Evolutionary conservation across 2,888 invertebrate species (phyloP).

Genomic region (Psylliodes chrysocephalus): DNA sequence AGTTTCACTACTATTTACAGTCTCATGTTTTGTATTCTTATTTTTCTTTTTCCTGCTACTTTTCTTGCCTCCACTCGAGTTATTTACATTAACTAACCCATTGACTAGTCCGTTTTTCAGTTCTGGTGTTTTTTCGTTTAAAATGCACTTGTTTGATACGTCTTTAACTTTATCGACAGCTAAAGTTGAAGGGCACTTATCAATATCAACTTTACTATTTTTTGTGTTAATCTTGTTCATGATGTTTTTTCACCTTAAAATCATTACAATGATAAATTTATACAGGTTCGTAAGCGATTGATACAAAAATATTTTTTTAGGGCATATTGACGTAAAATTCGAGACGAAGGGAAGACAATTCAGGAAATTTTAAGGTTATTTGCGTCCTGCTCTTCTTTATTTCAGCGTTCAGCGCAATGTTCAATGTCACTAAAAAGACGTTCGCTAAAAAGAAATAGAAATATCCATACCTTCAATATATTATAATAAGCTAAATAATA

Average conservation of each 20-base stretch:
- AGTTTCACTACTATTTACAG: conserved; percentile 36
- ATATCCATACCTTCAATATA: neutral
- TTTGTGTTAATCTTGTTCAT: conserved; percentile 51
- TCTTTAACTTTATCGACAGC: conserved; percentile 43
- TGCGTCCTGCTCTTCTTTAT: conserved; percentile 28
- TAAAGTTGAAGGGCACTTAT: conserved; percentile 51
- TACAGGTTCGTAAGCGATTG: conserved; percentile 27
- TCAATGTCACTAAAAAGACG: conserved; percentile 4
- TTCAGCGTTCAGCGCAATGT: conserved; percentile 15
- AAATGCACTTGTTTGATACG: conserved; percentile 44
- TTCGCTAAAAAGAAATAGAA: conserved; percentile 1
- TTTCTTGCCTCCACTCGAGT: conserved; percentile 43
- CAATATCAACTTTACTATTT: conserved; percentile 50
- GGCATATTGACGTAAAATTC: conserved; percentile 44
- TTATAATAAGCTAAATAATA: neutral
- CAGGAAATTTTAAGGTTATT: conserved; percentile 45
- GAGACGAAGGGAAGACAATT: conserved; percentile 32
- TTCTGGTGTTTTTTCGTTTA: conserved; percentile 39
- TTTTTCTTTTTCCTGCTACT: conserved; percentile 28
- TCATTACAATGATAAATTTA: conserved; percentile 36
- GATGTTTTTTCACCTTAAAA: conserved; percentile 25
- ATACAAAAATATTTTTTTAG: conserved; percentile 34
- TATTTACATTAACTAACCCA: conserved; percentile 45
- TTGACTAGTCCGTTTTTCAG: conserved; percentile 51
- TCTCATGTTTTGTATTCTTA: conserved; percentile 42